Percentiles rank a stretch among this genome's conserved stretches.
These are phyloP conservation scores for Conus canariensis DNA, from an alignment of 2,888 invertebrate genomes.

Conservation along the genomic window DNA sequence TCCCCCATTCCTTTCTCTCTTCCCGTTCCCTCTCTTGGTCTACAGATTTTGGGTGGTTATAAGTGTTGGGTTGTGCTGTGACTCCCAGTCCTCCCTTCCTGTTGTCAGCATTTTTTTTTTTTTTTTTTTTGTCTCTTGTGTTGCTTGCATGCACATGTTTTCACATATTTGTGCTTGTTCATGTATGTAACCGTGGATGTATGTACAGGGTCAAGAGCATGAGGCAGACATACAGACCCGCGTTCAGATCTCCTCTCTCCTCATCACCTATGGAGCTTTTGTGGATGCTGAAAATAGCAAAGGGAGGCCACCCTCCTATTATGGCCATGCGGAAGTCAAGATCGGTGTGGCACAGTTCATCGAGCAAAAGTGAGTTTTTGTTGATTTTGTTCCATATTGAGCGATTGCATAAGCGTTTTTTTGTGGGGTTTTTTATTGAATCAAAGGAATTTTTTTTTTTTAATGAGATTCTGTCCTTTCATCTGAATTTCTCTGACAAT, in stretches of 20 bases:
- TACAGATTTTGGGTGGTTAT: too few species aligned
- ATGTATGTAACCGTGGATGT: too few species aligned
- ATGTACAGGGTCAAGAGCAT: neutral
- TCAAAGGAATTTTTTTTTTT: neutral
- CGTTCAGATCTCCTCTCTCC: neutral
- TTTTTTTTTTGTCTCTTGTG: too few species aligned
- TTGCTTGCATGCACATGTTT: too few species aligned
- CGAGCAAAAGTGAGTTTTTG: neutral
- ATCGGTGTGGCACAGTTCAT: slow-evolving; percentile 24
- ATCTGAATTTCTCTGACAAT: too few species aligned
- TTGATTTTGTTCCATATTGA: neutral
- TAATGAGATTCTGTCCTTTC: neutral
- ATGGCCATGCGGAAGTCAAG: neutral
- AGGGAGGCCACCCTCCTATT: slow-evolving; percentile 29
- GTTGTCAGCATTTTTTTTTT: too few species aligned
- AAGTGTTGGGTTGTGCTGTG: too few species aligned
- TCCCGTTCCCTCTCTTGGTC: too few species aligned
- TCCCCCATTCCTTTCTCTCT: too few species aligned
- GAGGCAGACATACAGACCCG: neutral
- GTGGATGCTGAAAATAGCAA: slow-evolving; percentile 31
- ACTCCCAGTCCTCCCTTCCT: too few species aligned
- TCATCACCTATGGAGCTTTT: slow-evolving; percentile 34
- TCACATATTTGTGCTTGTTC: too few species aligned
- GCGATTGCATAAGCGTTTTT: too few species aligned
- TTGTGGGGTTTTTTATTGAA: neutral